phyloP scores from a whole-genome alignment of 2,797 vertebrate species.

The Microtus californicus region DNA sequence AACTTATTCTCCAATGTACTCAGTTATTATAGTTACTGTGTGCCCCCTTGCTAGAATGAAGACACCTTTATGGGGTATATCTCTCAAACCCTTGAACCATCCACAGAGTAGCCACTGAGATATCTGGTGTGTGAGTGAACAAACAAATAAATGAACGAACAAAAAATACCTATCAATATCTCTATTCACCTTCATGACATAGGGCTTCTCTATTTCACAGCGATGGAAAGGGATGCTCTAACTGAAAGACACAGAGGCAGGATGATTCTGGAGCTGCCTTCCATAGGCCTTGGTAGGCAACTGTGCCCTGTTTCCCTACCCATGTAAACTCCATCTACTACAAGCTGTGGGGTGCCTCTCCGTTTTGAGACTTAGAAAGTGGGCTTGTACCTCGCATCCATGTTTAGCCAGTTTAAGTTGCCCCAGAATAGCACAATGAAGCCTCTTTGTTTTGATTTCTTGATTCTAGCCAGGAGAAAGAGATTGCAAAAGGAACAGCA shows the following conservation, averaged over 20 bases:
- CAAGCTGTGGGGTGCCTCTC: accelerated
- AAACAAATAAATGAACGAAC: not conserved
- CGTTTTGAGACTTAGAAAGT: not conserved
- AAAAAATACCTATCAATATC: not conserved
- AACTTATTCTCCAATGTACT: not conserved
- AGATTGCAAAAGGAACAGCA: constrained; percentile 34
- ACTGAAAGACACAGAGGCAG: not conserved
- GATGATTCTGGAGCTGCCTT: not conserved
- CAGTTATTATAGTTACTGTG: not conserved
- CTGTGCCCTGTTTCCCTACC: not conserved
- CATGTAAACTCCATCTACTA: not conserved
- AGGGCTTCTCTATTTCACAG: not conserved
- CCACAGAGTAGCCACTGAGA: not conserved
- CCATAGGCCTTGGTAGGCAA: not conserved
- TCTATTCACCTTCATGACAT: not conserved
- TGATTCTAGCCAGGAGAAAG: constrained; percentile 57
- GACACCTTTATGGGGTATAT: not conserved
- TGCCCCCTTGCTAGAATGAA: not conserved
- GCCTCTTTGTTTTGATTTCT: constrained; percentile 62
- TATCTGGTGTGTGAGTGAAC: not conserved
- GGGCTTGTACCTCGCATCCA: not conserved
- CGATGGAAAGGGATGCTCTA: not conserved
- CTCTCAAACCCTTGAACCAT: not conserved
- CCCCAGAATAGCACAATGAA: constrained; percentile 31
- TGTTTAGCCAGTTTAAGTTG: not conserved